Base-by-base conservation (phyloP, 2,888 invertebrate genomes). In the Rhagonycha fulva region DNA sequence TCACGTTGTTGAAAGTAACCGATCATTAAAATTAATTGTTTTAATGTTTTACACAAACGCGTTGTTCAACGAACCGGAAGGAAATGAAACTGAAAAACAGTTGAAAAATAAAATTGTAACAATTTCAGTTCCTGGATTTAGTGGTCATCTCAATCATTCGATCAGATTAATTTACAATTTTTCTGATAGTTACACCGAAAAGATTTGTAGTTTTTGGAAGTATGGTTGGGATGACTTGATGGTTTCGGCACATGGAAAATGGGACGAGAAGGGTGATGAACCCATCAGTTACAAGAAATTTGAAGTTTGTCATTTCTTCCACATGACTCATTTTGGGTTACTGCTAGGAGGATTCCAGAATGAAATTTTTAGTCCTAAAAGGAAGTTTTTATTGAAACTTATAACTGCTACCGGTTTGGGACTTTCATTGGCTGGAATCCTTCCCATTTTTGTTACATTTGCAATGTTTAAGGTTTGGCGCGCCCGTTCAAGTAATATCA, bases 311-410 rank as follows among this genome's bases (percentile, higher is more conserved):
- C 84, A 89, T 47, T 90, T 90, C 82, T 84, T 84, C 68, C 90
- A 90, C 79, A 87, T 90, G 68, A 90, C 90, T 0, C 90, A 90
- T 81, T 90, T 90, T 82, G 90, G 90, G 0, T 88, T 90, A 80
- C 85, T 91, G 1, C 84, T 90, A 10, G 10, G 24, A n/a, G 26
- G 26, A 60, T 84, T 84, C 1, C 19, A 19, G 19, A 19, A 19
- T 19, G 19, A 19, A 19, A 19, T 19, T 19, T 19, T 19, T 85
- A 72, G 85, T 86, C 71, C 79, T 7, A 7, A 4, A 12, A 0
- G 0, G 2, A 26, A 70, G 9, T 30, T 14, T n/a, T 84, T 82
- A 0, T 84, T 90, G 10, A 89, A 89, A 82, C 76, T 89, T 0
- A 81, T 91, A 12, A 88, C 90, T 2, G 82, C 89, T 1, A 80